A percentile compares a stretch with the other conserved stretches of the same genome.
Conservation (phyloP, 2,113 vertebrate species). For the Choloepus hoffmanni region DNA sequence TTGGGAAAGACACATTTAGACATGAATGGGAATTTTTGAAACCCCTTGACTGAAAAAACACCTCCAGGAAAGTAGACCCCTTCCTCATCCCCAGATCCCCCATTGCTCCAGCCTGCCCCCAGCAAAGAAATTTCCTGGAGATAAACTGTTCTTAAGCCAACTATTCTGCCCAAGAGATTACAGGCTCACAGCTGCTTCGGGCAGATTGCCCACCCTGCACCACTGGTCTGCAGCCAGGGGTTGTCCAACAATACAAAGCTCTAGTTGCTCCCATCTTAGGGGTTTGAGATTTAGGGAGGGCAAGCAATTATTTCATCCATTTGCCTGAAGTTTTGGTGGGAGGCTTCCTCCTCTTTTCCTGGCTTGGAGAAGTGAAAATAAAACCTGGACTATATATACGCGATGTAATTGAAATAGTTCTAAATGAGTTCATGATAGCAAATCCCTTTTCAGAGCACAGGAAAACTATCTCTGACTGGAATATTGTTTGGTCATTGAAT, state of each 20-base stretch:
- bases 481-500: conserved; percentile 49
- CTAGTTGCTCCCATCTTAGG: neutral
- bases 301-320: conserved; percentile 6
- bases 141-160: conserved; percentile 46
- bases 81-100: no score
- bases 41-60: neutral
- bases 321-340: conserved; percentile 45
- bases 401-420: neutral
- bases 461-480: conserved; percentile 15
- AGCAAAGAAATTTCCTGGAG: conserved; percentile 59
- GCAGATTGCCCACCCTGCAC: neutral
- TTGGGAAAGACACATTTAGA: conserved; percentile 39
- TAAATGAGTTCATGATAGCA: neutral
- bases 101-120: neutral
- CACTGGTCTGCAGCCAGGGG: conserved; percentile 11
- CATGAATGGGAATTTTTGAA: conserved; percentile 31
- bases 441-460: neutral
- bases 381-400: neutral
- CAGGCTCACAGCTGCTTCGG: conserved; percentile 19
- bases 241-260: neutral
- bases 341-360: neutral
- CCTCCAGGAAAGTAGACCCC: neutral
- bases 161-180: conserved; percentile 25
- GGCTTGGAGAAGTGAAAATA: conserved; percentile 14
- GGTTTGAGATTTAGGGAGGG: neutral